Base-by-base conservation (phyloP, 2,888 invertebrate genomes). In the Diloba caeruleocephala region DNA sequence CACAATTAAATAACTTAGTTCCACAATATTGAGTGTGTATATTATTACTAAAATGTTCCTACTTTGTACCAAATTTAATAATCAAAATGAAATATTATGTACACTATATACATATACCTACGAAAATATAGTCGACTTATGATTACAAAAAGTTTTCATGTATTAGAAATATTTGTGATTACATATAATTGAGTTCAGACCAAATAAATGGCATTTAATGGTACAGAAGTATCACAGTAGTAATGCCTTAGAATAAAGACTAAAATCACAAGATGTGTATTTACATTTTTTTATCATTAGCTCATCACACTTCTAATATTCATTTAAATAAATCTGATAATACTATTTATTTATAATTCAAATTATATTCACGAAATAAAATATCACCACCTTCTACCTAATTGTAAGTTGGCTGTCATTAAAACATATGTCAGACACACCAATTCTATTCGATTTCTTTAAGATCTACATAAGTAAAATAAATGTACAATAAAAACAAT, bases 341-440 rank as follows among this genome's bases (percentile, higher is more conserved):
- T 62, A 67, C 57, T 73, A 71, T 65, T 54, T 46, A 68, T 51
- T 58, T 13, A 56, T 61, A 55, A 53, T 61, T 59, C 59, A 57
- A 66, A 65, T 56, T 41, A 56, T 65, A 55, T 53, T 55, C 53
- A 62, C 60, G 62, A 62, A 66, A 56, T 53, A 58, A 58, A 68
- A 55, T 58, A 65, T 57, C 37, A 59, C 59, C 71, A 68, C 36
- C 23, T 21, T 48, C 46, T n/a, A n/a, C n/a, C n/a, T 61, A 62
- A 4, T 63, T 61, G 44, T 59, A 75, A 59, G 62, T 71, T 76
- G 79, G 74, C 71, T 55, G 81, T 82, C 87, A 58, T 86, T 77
- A 76, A 65, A 89, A 89, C 88, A 89, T 87, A 89, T 89, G 74
- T 74, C 74, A 78, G 85, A 86, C 80, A 39, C 58, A 63, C 79